Percentiles rank a stretch among this genome's conserved stretches.
Evolutionary conservation across 1,140 invertebrate species (phyloP).

Genomic region (Archivesica marissinica): DNA sequence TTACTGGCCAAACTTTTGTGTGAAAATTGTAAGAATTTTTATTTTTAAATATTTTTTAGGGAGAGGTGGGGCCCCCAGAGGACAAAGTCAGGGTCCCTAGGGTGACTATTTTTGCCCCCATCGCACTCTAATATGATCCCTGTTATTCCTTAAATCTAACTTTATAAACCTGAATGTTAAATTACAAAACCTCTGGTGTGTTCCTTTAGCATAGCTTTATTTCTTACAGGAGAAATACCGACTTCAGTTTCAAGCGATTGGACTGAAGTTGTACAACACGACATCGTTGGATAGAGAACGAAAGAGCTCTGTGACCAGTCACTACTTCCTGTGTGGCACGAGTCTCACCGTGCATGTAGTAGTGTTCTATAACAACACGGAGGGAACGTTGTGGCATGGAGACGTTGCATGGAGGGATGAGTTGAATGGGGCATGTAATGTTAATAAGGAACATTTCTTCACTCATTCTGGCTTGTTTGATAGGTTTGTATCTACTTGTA

Average conservation of each 20-base stretch:
- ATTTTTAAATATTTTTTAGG: too few species aligned
- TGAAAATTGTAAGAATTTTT: too few species aligned
- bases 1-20: too few species aligned
- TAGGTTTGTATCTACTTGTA: conserved; percentile 59
- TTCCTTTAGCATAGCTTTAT: too few species aligned
- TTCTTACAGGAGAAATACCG: conserved; percentile 37
- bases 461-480: conserved; percentile 68
- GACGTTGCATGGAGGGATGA: conserved; percentile 37
- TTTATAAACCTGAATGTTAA: too few species aligned
- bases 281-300: neutral
- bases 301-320: neutral
- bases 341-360: conserved; percentile 75
- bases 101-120: too few species aligned
- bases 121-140: too few species aligned
- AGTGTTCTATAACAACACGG: conserved; percentile 71
- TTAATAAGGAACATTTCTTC: conserved; percentile 50
- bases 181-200: too few species aligned
- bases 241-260: conserved; percentile 38
- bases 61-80: too few species aligned
- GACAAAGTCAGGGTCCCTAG: too few species aligned
- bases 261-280: neutral
- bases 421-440: conserved; percentile 8
- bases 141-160: too few species aligned
- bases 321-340: conserved; percentile 42
- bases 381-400: conserved; percentile 72